A percentile compares a stretch with the other conserved stretches of the same genome.
Conservation (phyloP, 2,113 vertebrate species). For the Calypte anna region DNA sequence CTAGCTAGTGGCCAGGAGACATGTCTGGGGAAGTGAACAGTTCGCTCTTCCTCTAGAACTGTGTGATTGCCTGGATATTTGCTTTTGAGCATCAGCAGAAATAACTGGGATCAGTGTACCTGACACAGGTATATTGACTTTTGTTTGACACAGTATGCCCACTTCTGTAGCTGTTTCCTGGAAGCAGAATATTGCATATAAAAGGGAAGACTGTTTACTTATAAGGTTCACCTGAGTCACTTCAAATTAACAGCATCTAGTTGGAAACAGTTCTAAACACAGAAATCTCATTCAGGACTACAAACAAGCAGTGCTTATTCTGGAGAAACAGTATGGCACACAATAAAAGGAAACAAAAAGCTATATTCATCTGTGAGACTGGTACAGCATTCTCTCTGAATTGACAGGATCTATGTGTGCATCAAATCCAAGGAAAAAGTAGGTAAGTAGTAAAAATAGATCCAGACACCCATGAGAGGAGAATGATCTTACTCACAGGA, state of each 20-base stretch:
- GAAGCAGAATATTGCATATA: not conserved
- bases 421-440: not conserved
- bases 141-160: not conserved
- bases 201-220: slow-evolving; percentile 8
- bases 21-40: not conserved
- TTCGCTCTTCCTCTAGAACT: not conserved
- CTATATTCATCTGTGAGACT: not conserved
- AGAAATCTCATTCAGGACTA: not conserved
- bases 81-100: not conserved
- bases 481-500: not conserved
- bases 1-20: not conserved
- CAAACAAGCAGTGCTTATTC: not conserved
- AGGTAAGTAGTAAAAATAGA: not conserved
- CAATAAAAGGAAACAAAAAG: not conserved
- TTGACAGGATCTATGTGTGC: not conserved
- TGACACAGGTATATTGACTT: not conserved
- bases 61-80: not conserved
- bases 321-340: not conserved
- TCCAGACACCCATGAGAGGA: not conserved
- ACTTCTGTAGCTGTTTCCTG: not conserved
- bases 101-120: not conserved
- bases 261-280: not conserved
- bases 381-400: not conserved
- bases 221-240: not conserved
- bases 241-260: not conserved